A percentile compares a stretch with the other conserved stretches of the same genome.
Conservation (phyloP, 2,888 invertebrate genomes). For the Leistus spinibarbis region DNA sequence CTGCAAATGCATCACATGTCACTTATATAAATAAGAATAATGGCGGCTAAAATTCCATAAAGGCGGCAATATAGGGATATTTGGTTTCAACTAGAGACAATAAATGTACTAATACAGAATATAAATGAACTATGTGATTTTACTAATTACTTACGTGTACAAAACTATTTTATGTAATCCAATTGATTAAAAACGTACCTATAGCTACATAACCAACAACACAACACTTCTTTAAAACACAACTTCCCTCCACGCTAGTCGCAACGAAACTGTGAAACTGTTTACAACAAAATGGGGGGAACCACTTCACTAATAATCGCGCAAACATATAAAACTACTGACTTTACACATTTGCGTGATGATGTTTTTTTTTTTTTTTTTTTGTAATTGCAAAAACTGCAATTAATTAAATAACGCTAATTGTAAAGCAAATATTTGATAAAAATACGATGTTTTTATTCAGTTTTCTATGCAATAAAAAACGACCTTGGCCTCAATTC, state of each 20-base stretch:
- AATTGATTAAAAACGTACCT: background rate
- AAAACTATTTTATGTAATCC: background rate
- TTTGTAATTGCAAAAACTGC: too few relatives aligned
- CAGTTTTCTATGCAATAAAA: background rate
- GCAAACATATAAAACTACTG: too few relatives aligned
- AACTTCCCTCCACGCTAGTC: background rate
- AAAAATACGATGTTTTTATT: background rate
- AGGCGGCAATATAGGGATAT: too few relatives aligned
- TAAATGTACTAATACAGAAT: too few relatives aligned
- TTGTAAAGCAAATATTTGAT: background rate
- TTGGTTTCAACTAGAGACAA: too few relatives aligned
- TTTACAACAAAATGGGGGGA: too few relatives aligned
- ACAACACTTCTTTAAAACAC: background rate
- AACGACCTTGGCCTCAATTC: constrained; percentile 30
- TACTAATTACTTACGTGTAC: background rate
- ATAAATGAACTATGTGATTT: background rate
- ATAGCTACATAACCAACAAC: background rate
- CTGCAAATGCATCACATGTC: too few relatives aligned
- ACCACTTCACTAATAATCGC: too few relatives aligned
- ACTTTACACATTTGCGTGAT: too few relatives aligned
- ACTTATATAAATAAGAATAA: too few relatives aligned
- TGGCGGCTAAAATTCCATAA: too few relatives aligned
- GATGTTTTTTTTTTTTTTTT: too few relatives aligned
- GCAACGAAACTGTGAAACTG: background rate
- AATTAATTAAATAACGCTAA: background rate